Percentiles rank a stretch among this genome's conserved stretches.
Evolutionary conservation across 2,888 invertebrate genomes (phyloP).

Genomic region (Teleogryllus oceanicus): DNA sequence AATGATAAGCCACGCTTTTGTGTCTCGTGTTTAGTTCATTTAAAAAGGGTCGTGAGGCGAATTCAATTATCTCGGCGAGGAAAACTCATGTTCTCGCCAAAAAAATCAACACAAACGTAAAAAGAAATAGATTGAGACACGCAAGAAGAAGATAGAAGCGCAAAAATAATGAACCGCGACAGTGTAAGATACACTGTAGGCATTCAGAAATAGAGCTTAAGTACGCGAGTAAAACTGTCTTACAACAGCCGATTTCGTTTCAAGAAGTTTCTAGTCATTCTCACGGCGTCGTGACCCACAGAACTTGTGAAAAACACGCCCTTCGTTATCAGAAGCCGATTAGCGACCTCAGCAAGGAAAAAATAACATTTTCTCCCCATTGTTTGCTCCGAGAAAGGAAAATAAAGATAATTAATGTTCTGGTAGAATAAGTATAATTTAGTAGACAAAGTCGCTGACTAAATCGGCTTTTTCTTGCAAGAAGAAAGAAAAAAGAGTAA

Average conservation of each 20-base stretch:
- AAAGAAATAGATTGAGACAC: background rate
- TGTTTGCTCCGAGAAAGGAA: background rate
- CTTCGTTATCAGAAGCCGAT: slow-evolving; percentile 5
- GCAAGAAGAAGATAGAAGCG: background rate
- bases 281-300: no score
- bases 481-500: background rate
- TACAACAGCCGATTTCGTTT: no score
- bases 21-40: no score
- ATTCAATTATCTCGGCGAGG: no score
- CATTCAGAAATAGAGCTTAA: no score
- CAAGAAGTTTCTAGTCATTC: no score
- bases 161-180: no score
- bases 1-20: no score
- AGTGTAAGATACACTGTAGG: no score
- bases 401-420: slow-evolving; percentile 18
- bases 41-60: no score
- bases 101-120: background rate
- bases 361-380: background rate
- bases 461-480: background rate
- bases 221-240: no score
- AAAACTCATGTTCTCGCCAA: no score
- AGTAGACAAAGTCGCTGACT: background rate
- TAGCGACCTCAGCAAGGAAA: background rate
- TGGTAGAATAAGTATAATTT: slow-evolving; percentile 18
- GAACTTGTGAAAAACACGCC: background rate